phyloP scores from a whole-genome alignment of 1,140 invertebrate species.

The Xylocopa sonorina region DNA sequence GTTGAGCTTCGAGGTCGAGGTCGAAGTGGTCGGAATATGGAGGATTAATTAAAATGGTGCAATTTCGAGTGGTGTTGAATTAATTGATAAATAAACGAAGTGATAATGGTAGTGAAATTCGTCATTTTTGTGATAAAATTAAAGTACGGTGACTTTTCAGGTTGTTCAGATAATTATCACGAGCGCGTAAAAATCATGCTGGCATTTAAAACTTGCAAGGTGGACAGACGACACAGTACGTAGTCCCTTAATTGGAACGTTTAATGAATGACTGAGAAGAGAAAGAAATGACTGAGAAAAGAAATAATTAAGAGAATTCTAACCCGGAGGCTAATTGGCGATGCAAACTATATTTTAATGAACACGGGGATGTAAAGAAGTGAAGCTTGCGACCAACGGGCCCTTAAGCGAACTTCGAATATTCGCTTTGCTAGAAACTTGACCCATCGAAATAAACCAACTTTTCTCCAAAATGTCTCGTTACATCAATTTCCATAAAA shows the following conservation, averaged over 20 bases:
- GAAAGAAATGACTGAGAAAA: slow-evolving; percentile 5
- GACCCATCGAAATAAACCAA: neutral
- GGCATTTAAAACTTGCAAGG: neutral
- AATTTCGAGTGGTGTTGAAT: neutral
- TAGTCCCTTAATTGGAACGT: slow-evolving; percentile 29
- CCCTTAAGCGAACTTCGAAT: slow-evolving; percentile 6
- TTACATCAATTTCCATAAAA: too few relatives aligned
- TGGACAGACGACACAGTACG: neutral
- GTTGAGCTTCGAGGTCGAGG: slow-evolving; percentile 17
- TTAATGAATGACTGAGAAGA: slow-evolving; percentile 31
- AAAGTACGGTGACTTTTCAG: too few relatives aligned
- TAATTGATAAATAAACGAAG: neutral
- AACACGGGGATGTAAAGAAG: neutral
- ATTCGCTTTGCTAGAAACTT: neutral
- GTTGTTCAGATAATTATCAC: neutral
- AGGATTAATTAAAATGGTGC: neutral
- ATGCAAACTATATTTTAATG: slow-evolving; percentile 31
- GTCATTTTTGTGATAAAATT: too few relatives aligned
- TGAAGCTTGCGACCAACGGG: neutral
- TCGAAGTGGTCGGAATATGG: neutral
- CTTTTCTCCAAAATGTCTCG: neutral
- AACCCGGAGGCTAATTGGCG: slow-evolving; percentile 29
- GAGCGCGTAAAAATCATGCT: neutral
- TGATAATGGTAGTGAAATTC: too few relatives aligned
- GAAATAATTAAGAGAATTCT: slow-evolving; percentile 42